phyloP scores from a whole-genome alignment of 1,140 invertebrate species.

The Palaemon carinicauda region DNA sequence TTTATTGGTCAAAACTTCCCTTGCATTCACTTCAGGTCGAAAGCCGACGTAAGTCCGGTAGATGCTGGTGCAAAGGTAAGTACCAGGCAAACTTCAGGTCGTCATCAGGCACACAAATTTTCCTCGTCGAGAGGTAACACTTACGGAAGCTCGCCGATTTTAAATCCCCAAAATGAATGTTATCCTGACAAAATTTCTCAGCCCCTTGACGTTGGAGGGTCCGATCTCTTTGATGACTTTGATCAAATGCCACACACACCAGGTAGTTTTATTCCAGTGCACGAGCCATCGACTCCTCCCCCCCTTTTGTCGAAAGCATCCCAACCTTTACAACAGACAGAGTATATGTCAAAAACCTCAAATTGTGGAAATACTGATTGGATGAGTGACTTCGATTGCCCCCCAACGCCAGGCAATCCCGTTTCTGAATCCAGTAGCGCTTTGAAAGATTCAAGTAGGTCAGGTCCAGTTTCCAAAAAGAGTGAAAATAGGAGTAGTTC shows the following conservation, averaged over 20 bases:
- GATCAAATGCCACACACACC: constrained; percentile 29
- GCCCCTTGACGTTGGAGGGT: neutral
- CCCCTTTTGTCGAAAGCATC: neutral
- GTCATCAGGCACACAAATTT: too few relatives aligned
- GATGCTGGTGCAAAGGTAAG: too few relatives aligned
- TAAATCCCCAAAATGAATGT: too few relatives aligned
- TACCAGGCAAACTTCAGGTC: too few relatives aligned
- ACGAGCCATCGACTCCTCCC: neutral
- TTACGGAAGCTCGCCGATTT: too few relatives aligned
- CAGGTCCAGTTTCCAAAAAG: neutral
- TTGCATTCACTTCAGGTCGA: too few relatives aligned
- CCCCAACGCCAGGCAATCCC: constrained; percentile 36
- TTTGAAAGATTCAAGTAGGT: neutral
- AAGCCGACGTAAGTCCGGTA: too few relatives aligned
- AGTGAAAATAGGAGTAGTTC: neutral
- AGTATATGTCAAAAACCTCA: neutral
- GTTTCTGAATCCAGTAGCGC: neutral
- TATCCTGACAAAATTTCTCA: too few relatives aligned
- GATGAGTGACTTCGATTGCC: constrained; percentile 9
- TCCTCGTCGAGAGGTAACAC: too few relatives aligned
- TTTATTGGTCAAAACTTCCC: too few relatives aligned
- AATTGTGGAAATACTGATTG: constrained; percentile 16
- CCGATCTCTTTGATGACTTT: constrained; percentile 30
- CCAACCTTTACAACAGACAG: neutral
- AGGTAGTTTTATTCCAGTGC: constrained; percentile 26